These are phyloP conservation scores for Ellobius talpinus DNA, from an alignment of 2,113 vertebrate genomes.

Conservation along the genomic window DNA sequence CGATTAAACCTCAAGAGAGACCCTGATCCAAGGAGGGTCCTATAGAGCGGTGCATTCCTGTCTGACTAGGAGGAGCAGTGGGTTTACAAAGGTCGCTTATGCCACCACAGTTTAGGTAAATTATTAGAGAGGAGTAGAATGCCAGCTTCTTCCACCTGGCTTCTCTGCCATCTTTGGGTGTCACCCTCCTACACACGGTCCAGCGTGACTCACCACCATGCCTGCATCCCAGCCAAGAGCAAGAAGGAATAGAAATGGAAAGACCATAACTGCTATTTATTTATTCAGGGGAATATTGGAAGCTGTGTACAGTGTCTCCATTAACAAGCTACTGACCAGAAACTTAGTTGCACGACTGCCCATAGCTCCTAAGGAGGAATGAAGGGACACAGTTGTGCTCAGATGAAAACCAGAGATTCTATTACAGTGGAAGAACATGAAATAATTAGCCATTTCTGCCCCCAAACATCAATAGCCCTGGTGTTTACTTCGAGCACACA, in stretches of 20 bases:
- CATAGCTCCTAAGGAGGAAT: background rate
- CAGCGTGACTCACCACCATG: background rate
- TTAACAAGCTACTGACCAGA: background rate
- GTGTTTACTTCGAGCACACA: background rate
- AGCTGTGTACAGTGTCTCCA: background rate
- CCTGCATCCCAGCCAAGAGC: background rate
- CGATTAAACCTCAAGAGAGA: background rate
- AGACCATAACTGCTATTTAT: fast-evolving
- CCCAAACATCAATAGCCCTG: background rate
- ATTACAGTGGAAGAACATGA: background rate
- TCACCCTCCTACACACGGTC: background rate
- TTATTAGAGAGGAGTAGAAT: background rate
- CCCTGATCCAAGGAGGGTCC: background rate
- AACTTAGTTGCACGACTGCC: background rate
- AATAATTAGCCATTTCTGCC: background rate
- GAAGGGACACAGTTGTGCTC: no score
- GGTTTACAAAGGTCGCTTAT: background rate
- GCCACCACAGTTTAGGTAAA: background rate
- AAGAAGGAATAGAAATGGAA: background rate
- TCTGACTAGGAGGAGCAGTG: background rate
- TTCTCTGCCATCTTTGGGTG: background rate
- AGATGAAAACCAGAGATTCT: background rate
- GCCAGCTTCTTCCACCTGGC: background rate
- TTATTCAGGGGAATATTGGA: background rate
- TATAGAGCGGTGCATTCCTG: background rate